These are phyloP conservation scores for human DNA, from an alignment of 2,113 vertebrate genomes.

Conservation along the genomic window DNA sequence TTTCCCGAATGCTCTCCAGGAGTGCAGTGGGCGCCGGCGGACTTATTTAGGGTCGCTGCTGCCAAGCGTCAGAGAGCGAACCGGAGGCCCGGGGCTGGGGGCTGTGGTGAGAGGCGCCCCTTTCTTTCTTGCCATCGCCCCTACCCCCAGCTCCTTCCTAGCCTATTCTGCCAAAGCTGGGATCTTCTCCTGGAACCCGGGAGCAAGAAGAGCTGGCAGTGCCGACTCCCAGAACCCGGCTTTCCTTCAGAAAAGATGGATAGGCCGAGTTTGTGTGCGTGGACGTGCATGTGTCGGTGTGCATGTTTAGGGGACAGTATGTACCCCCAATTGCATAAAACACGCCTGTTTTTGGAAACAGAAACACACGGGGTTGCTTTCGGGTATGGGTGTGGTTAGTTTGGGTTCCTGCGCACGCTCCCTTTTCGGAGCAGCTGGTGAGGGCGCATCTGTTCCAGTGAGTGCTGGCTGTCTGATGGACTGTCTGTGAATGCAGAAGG, in stretches of 20 bases:
- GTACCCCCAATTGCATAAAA: not conserved
- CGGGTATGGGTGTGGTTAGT: too few species aligned
- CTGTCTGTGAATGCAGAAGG: not conserved
- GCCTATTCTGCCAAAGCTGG: not conserved
- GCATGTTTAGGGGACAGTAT: not conserved
- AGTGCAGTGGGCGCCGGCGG: not conserved
- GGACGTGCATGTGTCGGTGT: not conserved
- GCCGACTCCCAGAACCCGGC: not conserved
- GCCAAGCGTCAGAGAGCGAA: accelerated
- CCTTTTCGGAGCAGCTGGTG: not conserved
- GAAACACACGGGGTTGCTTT: not conserved
- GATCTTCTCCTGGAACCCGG: not conserved
- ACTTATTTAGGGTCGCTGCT: not conserved
- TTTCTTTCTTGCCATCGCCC: too few species aligned
- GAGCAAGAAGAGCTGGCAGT: accelerated
- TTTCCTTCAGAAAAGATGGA: not conserved
- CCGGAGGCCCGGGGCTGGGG: accelerated
- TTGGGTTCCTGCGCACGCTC: not conserved
- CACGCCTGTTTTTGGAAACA: not conserved
- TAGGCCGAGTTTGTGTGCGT: not conserved
- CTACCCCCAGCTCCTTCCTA: accelerated
- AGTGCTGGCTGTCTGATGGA: not conserved
- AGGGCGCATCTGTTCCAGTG: not conserved
- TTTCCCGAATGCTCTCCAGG: not conserved
- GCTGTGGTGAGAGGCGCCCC: not conserved